Base-by-base conservation (phyloP, 2,797 vertebrate genomes). In the Neomorphus geoffroyi region DNA sequence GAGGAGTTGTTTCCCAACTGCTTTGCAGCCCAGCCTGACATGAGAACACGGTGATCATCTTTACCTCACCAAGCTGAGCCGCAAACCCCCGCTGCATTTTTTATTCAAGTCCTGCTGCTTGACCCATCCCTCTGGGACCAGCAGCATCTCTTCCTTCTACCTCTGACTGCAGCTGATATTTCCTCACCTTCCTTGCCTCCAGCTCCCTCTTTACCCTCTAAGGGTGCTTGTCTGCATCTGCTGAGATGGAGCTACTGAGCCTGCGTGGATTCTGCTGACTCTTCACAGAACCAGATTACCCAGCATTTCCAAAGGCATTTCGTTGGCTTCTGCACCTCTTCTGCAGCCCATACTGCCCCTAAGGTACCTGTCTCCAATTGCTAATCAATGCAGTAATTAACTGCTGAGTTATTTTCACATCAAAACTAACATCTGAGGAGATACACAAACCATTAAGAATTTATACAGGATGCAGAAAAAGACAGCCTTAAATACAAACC, bases 351-450 rank as follows among this genome's bases (percentile, higher is more conserved):
- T 13, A 5, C 37, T 21, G 48, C 35, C 27, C 58, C 30, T 0
- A 3, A 67, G 26, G 39, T 50, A 48, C 39, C 43, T 81, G 45
- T 45, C 41, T 77, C 48, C 48, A 45, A 5, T 24, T 81, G 58
- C 54, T 93, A 66, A 92, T 64, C 72, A 74, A 60, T 26, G 33
- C 90, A 87, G n/a, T 13, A 88, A 86, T 74, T 86, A 90, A 61
- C 69, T 39, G 10, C 77, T 75, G 74, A 48, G 73, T 69, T 66
- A 70, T 51, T 84, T 86, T 70, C 71, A 77, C 27, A 45, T n/a
- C 64, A 51, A 41, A 86, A 62, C 77, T 58, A n/a, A 48, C 13
- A 90, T 62, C 73, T 85, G 72, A 80, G 56, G 71, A 88, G 53
- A 50, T 30, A 65, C 8, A 61, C 39, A 90, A 79, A 66, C 23